Conservation (phyloP, 2,113 vertebrate genomes). For the Psephotus haematonotus region DNA sequence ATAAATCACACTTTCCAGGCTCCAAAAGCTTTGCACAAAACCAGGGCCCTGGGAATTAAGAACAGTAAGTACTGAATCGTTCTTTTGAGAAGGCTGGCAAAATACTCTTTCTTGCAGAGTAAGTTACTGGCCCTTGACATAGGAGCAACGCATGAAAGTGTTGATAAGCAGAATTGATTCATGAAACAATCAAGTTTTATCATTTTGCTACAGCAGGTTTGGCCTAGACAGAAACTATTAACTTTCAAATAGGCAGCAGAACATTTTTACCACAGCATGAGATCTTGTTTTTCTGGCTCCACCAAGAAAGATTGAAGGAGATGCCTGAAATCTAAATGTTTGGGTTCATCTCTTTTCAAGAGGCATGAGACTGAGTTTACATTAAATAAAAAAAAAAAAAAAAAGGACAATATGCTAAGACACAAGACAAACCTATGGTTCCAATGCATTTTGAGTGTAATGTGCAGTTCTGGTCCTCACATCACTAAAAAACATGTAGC, state of each 20-base stretch:
- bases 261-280: slow-evolving; percentile 20
- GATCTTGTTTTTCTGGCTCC: not conserved
- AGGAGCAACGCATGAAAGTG: not conserved
- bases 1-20: not conserved
- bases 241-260: not conserved
- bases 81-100: not conserved
- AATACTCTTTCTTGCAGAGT: not conserved
- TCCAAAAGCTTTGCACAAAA: not conserved
- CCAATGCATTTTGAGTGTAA: not conserved
- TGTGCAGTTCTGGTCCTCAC: not conserved
- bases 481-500: not conserved
- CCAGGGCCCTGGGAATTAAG: not conserved
- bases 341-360: not conserved
- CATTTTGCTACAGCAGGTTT: not conserved
- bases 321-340: not conserved
- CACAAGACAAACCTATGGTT: not conserved
- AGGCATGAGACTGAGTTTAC: not conserved
- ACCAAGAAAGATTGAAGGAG: not conserved
- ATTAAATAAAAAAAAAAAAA: not conserved
- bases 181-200: not conserved
- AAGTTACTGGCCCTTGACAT: not conserved
- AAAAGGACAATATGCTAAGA: not conserved
- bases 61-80: not conserved
- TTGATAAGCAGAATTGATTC: not conserved
- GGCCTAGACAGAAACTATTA: not conserved